Base-by-base conservation (phyloP, 2,888 invertebrate genomes). In the Malthinus seriepunctatus region DNA sequence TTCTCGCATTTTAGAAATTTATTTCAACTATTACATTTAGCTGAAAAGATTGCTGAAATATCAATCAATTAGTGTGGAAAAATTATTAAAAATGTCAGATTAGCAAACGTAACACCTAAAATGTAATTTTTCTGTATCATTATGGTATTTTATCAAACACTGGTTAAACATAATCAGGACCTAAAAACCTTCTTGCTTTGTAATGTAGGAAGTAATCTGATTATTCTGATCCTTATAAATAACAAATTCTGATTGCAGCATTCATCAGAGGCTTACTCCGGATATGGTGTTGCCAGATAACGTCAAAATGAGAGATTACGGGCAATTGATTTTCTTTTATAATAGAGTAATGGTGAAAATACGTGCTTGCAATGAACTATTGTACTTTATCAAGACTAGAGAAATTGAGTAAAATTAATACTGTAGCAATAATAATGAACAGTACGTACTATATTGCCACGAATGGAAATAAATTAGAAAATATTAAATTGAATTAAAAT, bases 171-270 rank as follows among this genome's bases (percentile, higher is more conserved):
- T 58, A 53, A 58, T 58, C 48, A 47, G 35, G 39, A 49, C 49
- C 33, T 58, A 58, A 54, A 54, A 59, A 54, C 45, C 35, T 54
- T 38, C 54, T 59, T 59, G 59, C 54, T 59, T 52, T 59, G 59
- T 59, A 59, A 53, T 59, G 52, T 49, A 38, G 35, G 49, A 33
- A 48, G 42, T 60, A 60, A 60, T 60, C 60, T 56, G 56, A 51
- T 60, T 60, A 60, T 57, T 57, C 42, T 66, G 60, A 64, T 64
- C 66, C 63, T 60, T 64, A 64, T 62, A 66, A 66, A 64, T 66
- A 66, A 64, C 66, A 66, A 66, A 61, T 64, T 66, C 63, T 62
- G 62, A 66, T 64, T 66, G 60, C 58, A 45, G 62, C 66, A 66
- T 66, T 66, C 63, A 66, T 66, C 66, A 65, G 58, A 11, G 55